A percentile compares a stretch with the other conserved stretches of the same genome.
phyloP scores from a whole-genome alignment of 92 coral and sea anemone genomes.

The Epizoanthus fatuus region DNA sequence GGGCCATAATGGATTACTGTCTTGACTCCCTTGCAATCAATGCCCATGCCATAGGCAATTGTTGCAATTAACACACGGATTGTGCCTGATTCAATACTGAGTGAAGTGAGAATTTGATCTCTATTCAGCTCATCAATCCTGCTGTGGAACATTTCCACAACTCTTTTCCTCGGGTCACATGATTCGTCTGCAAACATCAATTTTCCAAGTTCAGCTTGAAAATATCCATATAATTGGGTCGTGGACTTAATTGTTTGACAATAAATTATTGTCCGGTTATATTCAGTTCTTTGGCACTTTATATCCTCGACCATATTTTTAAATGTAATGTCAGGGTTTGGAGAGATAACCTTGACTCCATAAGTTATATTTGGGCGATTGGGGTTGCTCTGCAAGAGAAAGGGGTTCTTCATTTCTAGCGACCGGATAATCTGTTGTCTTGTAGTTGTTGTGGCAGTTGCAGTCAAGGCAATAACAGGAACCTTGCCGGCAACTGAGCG shows the following conservation, averaged over 20 bases:
- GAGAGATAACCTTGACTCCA: constrained; percentile 38
- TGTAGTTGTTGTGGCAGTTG: constrained; percentile 65
- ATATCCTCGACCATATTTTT: too few relatives aligned
- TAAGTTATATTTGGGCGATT: constrained; percentile 53
- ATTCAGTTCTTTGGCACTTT: neutral
- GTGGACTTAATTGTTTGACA: constrained; percentile 53
- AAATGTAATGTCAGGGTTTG: too few relatives aligned
- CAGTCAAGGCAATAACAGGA: constrained; percentile 59
- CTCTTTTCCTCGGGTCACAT: constrained; percentile 38
- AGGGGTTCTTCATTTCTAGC: constrained; percentile 54
- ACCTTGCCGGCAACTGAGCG: constrained; percentile 36
- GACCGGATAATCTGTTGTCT: constrained; percentile 42
- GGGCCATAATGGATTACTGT: constrained; percentile 68
- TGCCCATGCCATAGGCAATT: constrained; percentile 76
- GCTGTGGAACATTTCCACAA: constrained; percentile 71
- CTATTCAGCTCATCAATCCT: constrained; percentile 56
- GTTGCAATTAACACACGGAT: constrained; percentile 59
- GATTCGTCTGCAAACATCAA: too few relatives aligned
- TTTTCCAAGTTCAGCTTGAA: neutral
- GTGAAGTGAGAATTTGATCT: neutral
- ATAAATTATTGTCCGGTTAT: constrained; percentile 46
- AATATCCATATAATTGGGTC: constrained; percentile 25
- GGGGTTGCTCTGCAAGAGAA: constrained; percentile 25
- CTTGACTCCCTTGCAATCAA: constrained; percentile 59
- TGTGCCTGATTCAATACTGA: too few relatives aligned